phyloP scores from a whole-genome alignment of 2,888 invertebrate species.

The Pyrrhosoma nymphula region DNA sequence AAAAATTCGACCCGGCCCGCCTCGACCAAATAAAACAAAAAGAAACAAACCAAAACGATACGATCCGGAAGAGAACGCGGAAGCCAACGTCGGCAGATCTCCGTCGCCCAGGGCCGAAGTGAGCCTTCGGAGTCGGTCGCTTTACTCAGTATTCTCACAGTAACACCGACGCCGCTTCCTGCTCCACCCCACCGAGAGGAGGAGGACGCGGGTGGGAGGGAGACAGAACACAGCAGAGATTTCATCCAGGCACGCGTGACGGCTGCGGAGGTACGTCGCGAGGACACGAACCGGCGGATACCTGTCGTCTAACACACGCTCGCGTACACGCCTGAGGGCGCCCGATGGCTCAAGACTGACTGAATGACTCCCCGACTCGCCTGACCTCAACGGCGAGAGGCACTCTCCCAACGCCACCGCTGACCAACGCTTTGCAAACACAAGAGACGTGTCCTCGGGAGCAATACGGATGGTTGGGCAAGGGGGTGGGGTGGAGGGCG shows the following conservation, averaged over 20 bases:
- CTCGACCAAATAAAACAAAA: background rate
- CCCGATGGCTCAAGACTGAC: slow-evolving; percentile 23
- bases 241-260: background rate
- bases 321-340: background rate
- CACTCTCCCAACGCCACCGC: background rate
- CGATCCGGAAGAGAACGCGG: background rate
- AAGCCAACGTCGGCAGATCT: background rate
- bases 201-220: background rate
- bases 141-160: background rate
- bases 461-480: slow-evolving; percentile 3
- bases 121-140: background rate
- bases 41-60: background rate
- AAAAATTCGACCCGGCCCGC: background rate
- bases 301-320: background rate
- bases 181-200: background rate
- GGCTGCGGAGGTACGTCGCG: background rate
- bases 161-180: background rate
- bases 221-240: background rate
- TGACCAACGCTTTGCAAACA: slow-evolving; percentile 50
- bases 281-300: background rate
- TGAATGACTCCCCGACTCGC: background rate
- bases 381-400: background rate
- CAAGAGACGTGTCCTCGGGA: slow-evolving; percentile 40
- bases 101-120: background rate
- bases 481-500: background rate